Percentiles rank a stretch among this genome's conserved stretches.
Evolutionary conservation across 1,140 invertebrate genomes (phyloP).

Genomic region (Conus ventricosus): DNA sequence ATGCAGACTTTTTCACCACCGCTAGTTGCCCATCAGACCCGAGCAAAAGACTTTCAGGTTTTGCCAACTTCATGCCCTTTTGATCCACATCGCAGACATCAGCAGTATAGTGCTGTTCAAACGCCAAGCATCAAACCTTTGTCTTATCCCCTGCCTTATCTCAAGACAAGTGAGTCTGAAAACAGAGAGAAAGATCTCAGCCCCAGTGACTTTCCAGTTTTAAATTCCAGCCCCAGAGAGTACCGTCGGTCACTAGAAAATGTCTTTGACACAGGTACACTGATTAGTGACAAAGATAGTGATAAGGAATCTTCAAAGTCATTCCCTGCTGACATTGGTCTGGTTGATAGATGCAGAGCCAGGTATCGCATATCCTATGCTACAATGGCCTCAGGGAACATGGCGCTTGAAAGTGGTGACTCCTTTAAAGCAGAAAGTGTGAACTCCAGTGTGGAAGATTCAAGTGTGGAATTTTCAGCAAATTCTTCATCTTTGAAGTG

Average conservation of each 20-base stretch:
- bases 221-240: conserved; percentile 20
- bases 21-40: neutral
- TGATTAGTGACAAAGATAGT: conserved; percentile 60
- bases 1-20: neutral
- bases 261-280: conserved; percentile 49
- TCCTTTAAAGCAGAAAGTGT: conserved; percentile 37
- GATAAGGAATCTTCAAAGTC: conserved; percentile 69
- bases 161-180: neutral
- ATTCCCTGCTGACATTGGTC: conserved; percentile 56
- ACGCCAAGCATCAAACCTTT: neutral
- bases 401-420: conserved; percentile 24
- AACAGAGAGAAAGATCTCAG: conserved; percentile 6
- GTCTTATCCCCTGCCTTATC: neutral
- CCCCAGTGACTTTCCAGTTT: conserved; percentile 37
- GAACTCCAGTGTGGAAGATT: conserved; percentile 37
- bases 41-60: neutral
- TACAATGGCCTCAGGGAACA: conserved; percentile 60
- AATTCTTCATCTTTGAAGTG: conserved; percentile 54
- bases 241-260: conserved; percentile 60
- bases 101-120: neutral
- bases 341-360: conserved; percentile 45
- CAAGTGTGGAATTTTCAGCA: conserved; percentile 14
- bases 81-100: conserved; percentile 19
- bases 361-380: conserved; percentile 65
- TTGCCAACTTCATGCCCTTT: neutral